Conservation (phyloP, 2,797 vertebrate species). For the Natrix natrix region DNA sequence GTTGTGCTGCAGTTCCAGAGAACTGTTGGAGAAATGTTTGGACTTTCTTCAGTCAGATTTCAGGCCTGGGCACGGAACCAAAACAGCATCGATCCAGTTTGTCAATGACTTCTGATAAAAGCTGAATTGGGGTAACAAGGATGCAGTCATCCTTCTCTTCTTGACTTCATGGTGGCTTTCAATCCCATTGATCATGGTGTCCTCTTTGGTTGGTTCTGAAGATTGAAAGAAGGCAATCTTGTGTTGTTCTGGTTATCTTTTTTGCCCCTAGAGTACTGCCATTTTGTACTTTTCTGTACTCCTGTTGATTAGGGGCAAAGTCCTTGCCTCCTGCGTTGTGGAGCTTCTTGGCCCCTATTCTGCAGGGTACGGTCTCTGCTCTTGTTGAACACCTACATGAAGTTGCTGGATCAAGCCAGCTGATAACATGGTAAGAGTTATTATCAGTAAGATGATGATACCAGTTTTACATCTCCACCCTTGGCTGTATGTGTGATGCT, state of each 20-base stretch:
- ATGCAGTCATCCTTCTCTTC: background rate
- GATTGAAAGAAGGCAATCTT: background rate
- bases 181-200: background rate
- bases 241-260: background rate
- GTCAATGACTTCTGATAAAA: background rate
- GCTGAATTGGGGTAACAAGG: background rate
- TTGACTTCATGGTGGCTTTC: background rate
- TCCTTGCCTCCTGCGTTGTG: background rate
- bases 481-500: background rate
- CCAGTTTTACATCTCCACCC: background rate
- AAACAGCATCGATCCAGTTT: background rate
- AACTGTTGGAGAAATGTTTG: background rate
- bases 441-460: background rate
- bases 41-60: background rate
- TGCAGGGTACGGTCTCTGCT: background rate
- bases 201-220: background rate
- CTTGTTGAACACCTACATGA: background rate
- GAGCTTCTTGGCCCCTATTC: background rate
- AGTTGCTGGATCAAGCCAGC: background rate
- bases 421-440: background rate
- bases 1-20: background rate
- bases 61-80: background rate
- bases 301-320: background rate
- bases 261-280: background rate
- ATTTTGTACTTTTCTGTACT: background rate